Base-by-base conservation (phyloP, 2,113 vertebrate species). In the Coregonus clupeaformis region DNA sequence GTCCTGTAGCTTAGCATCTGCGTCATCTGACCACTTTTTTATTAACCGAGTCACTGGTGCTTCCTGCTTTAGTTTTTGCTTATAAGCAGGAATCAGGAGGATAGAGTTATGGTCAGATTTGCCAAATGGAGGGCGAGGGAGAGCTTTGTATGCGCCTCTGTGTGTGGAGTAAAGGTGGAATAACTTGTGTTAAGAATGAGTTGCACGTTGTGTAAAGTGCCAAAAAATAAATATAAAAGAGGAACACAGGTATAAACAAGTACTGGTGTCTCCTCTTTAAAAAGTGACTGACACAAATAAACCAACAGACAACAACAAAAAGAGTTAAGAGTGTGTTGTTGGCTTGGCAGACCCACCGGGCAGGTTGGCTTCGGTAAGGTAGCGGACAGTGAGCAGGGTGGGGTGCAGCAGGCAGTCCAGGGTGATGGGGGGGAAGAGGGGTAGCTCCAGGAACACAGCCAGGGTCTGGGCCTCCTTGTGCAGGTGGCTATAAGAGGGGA, bases 301-400 rank as follows among this genome's bases (percentile, higher is more conserved):
- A 18, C 52, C 52, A 55, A 20, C 52, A 16, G 52, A 42, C 9
- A 42, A 3, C 9, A 12, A n/a, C n/a, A n/a, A n/a, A 42, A 42
- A 69, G 22, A 11, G 32, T 4, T 45, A 69, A 25, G 24, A 24
- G 0, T 3, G 47, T n/a, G 24, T 11, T 57, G 16, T n/a, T 65
- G 45, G 7, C 5, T 65, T 20, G 14, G 67, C 16, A 16, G 20
- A 76, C 86, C 86, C 86, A 98, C 97, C 94, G 52, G 98, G 98
- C 64, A 99, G 94, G 86, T 99, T 98, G 78, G 89, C 89, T 72
- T 98, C 96, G 30, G 90, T 90, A 80, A 98, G 87, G 86, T 97
- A 97, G 68, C 96, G 96, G 84, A 96, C 85, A 83, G 93, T 94
- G 79, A 99, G 86, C 71, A 92, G 82, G 16, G 90, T 86, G 14